phyloP scores from a whole-genome alignment of 2,113 vertebrate species.

The Lophura nycthemera region DNA sequence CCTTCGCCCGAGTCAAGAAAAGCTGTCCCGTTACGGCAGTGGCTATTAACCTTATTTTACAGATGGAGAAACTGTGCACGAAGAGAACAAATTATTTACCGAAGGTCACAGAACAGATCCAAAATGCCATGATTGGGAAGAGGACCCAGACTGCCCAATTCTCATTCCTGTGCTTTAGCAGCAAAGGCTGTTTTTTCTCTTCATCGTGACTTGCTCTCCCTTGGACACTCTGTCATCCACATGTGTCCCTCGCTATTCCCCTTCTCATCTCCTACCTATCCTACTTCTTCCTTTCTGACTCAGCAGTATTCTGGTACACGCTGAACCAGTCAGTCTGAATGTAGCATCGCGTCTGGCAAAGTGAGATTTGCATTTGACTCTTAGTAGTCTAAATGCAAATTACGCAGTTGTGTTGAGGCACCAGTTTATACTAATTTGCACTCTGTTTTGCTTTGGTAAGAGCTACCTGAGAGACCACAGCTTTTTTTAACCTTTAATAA shows the following conservation, averaged over 20 bases:
- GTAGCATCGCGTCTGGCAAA: not conserved
- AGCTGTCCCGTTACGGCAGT: not conserved
- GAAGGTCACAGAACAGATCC: not conserved
- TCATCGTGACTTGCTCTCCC: accelerated
- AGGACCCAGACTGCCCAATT: not conserved
- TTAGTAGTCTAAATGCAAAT: not conserved
- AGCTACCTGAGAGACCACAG: not conserved
- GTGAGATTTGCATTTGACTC: not conserved
- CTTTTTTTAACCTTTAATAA: constrained; percentile 12
- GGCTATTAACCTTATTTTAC: constrained; percentile 11
- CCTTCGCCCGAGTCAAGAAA: not conserved
- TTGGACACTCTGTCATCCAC: not conserved
- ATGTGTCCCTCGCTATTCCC: not conserved
- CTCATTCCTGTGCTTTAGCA: not conserved
- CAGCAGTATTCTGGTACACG: not conserved
- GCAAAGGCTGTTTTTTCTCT: not conserved
- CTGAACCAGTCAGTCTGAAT: accelerated
- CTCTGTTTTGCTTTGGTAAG: constrained; percentile 7
- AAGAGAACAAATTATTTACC: constrained; percentile 44
- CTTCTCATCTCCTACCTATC: not conserved
- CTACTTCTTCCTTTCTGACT: not conserved
- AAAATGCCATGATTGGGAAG: not conserved
- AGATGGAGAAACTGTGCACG: not conserved
- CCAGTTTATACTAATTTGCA: not conserved
- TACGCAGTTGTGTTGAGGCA: not conserved